Evolutionary conservation across 2,888 invertebrate genomes (phyloP).

Genomic region (Diplolepis rosae): DNA sequence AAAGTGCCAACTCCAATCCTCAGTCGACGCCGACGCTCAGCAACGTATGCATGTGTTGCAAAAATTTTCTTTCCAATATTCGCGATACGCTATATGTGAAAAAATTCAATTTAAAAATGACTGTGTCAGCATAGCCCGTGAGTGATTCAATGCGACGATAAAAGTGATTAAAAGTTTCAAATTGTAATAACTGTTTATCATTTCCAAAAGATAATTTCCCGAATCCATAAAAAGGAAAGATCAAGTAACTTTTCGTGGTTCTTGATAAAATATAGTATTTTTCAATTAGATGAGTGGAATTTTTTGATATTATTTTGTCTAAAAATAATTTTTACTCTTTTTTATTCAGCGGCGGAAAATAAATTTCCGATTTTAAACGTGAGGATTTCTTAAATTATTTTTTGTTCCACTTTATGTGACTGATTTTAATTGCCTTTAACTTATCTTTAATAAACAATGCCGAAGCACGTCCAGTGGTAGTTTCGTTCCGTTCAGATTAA

Average conservation of each 20-base stretch:
- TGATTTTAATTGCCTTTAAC: not conserved
- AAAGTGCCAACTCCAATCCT: slow-evolving; percentile 43
- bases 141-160: not conserved
- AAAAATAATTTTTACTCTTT: too few species aligned
- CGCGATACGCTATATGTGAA: not conserved
- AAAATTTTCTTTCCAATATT: not conserved
- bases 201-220: not conserved
- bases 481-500: not conserved
- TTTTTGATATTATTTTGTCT: too few species aligned
- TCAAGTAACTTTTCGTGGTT: too few species aligned
- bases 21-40: slow-evolving; percentile 43
- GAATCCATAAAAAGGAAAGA: not conserved
- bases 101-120: not conserved
- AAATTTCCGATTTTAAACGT: not conserved
- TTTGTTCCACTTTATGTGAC: not conserved
- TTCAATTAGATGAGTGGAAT: too few species aligned
- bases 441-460: not conserved
- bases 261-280: too few species aligned
- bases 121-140: not conserved
- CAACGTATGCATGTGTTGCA: slow-evolving; percentile 36
- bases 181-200: not conserved
- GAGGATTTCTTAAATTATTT: not conserved
- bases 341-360: too few species aligned
- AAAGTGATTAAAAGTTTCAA: not conserved
- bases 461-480: not conserved